These are phyloP conservation scores for Psococerastis gibbosa DNA, from an alignment of 2,888 invertebrate genomes.

Conservation along the genomic window DNA sequence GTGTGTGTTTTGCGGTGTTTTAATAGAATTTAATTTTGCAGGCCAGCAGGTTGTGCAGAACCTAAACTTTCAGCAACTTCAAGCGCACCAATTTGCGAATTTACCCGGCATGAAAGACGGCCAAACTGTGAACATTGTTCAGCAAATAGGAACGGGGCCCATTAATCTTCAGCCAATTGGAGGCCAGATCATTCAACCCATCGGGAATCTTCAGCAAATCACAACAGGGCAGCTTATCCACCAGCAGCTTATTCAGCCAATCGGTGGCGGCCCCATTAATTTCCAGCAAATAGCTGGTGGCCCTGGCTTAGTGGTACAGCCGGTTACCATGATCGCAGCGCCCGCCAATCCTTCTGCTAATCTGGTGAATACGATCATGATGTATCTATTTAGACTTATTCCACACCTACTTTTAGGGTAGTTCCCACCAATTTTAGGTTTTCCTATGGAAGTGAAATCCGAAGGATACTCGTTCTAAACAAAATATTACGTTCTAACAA, in stretches of 20 bases:
- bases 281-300: constrained; percentile 1
- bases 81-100: background rate
- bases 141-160: background rate
- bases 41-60: constrained; percentile 1
- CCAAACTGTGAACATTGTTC: constrained; percentile 6
- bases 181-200: background rate
- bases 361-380: too few relatives aligned
- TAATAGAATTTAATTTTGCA: background rate
- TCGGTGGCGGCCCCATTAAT: background rate
- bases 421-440: too few relatives aligned
- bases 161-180: constrained; percentile 3
- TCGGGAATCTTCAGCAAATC: constrained; percentile 3
- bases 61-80: constrained; percentile 2
- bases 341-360: background rate
- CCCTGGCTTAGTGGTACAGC: background rate
- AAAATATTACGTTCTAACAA: too few relatives aligned
- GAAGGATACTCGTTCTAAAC: too few relatives aligned
- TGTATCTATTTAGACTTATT: too few relatives aligned
- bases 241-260: constrained; percentile 6
- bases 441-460: too few relatives aligned
- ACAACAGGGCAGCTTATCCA: background rate
- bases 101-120: constrained; percentile 3
- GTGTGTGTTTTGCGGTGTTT: too few relatives aligned
- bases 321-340: background rate
- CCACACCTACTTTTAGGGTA: too few relatives aligned